phyloP scores from a whole-genome alignment of 2,113 vertebrate genomes.

The Callipepla californica region DNA sequence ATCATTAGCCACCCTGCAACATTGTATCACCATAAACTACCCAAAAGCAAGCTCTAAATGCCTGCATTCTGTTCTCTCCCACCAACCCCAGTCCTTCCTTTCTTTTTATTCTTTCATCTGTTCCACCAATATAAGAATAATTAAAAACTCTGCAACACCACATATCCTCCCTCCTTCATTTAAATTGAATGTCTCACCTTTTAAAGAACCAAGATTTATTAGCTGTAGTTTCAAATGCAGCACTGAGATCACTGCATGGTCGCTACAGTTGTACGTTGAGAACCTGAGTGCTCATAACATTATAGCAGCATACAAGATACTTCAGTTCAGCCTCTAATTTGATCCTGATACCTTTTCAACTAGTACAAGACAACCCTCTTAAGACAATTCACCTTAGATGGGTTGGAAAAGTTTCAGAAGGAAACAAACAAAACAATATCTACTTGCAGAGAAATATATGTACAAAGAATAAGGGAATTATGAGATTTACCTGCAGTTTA shows the following conservation, averaged over 20 bases:
- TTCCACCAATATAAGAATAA: background rate
- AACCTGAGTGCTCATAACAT: background rate
- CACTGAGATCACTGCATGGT: background rate
- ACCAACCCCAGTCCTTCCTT: background rate
- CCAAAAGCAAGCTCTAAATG: background rate
- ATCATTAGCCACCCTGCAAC: background rate
- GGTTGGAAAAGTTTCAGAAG: background rate
- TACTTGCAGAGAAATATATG: background rate
- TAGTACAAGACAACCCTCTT: background rate
- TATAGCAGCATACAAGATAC: background rate
- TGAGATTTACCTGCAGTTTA: background rate
- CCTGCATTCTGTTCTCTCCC: background rate
- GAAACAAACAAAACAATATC: background rate
- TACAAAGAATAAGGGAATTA: background rate
- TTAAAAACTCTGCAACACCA: background rate
- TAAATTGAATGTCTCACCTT: background rate
- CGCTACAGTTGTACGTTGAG: background rate
- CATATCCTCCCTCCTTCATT: background rate
- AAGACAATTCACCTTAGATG: background rate
- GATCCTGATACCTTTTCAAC: background rate
- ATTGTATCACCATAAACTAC: background rate
- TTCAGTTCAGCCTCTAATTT: background rate
- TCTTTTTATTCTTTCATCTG: background rate
- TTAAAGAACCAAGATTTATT: background rate
- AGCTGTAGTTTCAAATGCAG: background rate